Conservation (phyloP, 2,113 vertebrate genomes). For the Coptodon bakossiorum region DNA sequence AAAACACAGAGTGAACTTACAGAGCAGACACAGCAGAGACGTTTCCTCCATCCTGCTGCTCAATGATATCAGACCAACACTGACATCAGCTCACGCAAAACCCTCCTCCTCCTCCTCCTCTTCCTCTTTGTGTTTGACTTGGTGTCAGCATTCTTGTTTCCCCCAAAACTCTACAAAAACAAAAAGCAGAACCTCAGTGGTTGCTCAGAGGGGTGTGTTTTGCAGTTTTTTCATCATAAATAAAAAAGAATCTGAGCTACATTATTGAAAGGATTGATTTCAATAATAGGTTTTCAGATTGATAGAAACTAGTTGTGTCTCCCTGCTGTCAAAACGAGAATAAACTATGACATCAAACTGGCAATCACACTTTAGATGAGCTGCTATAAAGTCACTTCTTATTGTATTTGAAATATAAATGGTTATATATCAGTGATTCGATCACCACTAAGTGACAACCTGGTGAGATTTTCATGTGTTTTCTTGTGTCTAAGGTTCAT, state of each 20-base stretch:
- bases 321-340: background rate
- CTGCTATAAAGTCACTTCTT: background rate
- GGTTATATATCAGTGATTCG: background rate
- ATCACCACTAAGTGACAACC: background rate
- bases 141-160: accelerated
- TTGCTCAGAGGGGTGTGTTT: background rate
- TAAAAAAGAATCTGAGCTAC: background rate
- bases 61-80: accelerated
- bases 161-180: background rate
- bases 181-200: background rate
- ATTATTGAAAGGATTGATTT: background rate
- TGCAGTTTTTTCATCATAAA: background rate
- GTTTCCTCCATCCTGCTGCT: background rate
- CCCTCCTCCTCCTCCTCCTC: background rate
- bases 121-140: background rate
- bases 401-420: background rate
- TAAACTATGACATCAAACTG: background rate
- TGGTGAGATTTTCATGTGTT: background rate
- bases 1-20: background rate
- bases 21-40: background rate
- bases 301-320: background rate
- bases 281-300: background rate
- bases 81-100: background rate
- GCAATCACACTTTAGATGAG: background rate
- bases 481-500: background rate